Base-by-base conservation (phyloP, 2,888 invertebrate genomes). In the Parapristionchus giblindavisi region DNA sequence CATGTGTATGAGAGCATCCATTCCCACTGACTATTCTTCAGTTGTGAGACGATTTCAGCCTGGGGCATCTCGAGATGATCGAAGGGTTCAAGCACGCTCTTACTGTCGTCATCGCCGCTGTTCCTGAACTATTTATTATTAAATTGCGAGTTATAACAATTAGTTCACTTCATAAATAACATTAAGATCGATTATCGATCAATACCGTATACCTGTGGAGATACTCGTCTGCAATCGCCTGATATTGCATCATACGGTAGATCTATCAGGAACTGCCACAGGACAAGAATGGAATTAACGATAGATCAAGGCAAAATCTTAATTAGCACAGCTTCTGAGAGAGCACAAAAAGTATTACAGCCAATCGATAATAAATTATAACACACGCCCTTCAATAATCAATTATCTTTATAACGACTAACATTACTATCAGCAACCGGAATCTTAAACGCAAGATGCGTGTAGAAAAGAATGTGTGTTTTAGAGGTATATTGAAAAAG, bases 211-310 rank as follows among this genome's bases (percentile, higher is more conserved):
- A n/a, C n/a, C n/a, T n/a, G n/a, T n/a, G n/a, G n/a, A n/a, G n/a
- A n/a, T n/a, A n/a, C n/a, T n/a, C n/a, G n/a, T 24, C 85, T 79
- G 34, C 85, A 83, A 21, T 77, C 80, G 61, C 85, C 85, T 3
- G 86, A 85, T 5, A 84, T 79, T 3, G 76, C 74, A 21, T 77
- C 81, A 76, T 80, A 87, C 14, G 88, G 88, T 24, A 88, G 77
- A 54, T 82, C 84, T 3, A 86, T 85, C n/a, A 88, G 78, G 68
- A 86, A 88, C 75, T 87, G 88, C 79, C 85, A 86, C 21, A 88
- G 68, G n/a, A 85, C 87, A 43, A 82, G 76, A 52, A 85, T 85
- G 65, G 52, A 83, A 72, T 8, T 21, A 54, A 32, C 29, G 24
- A n/a, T n/a, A 24, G n/a, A 48, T 11, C 14, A 48, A 48, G 11